Evolutionary conservation across 2,797 vertebrate genomes (phyloP).

Genomic region (Cottoperca gobio): DNA sequence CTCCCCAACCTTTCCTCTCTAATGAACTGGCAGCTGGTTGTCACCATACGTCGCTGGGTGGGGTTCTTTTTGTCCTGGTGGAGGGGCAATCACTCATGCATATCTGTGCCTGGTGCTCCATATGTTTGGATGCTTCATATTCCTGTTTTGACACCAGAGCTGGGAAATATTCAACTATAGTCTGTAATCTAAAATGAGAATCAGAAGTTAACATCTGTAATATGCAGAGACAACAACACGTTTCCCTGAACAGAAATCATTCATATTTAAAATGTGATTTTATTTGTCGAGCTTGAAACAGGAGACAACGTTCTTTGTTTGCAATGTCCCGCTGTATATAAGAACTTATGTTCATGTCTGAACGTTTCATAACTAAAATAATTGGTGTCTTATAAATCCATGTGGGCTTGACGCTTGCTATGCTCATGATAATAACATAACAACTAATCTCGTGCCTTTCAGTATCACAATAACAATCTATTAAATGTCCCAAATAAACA

Average conservation of each 20-base stretch:
- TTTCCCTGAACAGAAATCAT: not conserved
- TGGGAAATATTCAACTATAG: not conserved
- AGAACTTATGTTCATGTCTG: not conserved
- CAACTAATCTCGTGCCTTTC: not conserved
- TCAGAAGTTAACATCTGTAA: not conserved
- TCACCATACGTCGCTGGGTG: slow-evolving; percentile 19
- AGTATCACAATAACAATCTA: not conserved
- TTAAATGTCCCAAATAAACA: not conserved
- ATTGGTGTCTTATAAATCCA: not conserved
- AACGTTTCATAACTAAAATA: not conserved
- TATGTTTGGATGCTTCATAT: slow-evolving; percentile 15
- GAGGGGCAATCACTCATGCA: slow-evolving; percentile 28
- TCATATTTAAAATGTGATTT: not conserved
- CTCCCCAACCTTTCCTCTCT: slow-evolving; percentile 25
- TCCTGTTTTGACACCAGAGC: not conserved
- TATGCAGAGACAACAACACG: not conserved
- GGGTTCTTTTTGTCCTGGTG: slow-evolving; percentile 33
- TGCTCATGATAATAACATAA: not conserved
- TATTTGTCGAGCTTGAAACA: not conserved
- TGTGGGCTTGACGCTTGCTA: not conserved
- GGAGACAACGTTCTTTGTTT: not conserved
- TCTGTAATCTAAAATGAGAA: not conserved
- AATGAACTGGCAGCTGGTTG: slow-evolving; percentile 54
- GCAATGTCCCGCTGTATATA: not conserved
- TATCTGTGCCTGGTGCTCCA: slow-evolving; percentile 23